Percentiles rank a stretch among this genome's conserved stretches.
phyloP scores from a whole-genome alignment of 2,797 vertebrate species.

The Poeciliopsis presidionis region DNA sequence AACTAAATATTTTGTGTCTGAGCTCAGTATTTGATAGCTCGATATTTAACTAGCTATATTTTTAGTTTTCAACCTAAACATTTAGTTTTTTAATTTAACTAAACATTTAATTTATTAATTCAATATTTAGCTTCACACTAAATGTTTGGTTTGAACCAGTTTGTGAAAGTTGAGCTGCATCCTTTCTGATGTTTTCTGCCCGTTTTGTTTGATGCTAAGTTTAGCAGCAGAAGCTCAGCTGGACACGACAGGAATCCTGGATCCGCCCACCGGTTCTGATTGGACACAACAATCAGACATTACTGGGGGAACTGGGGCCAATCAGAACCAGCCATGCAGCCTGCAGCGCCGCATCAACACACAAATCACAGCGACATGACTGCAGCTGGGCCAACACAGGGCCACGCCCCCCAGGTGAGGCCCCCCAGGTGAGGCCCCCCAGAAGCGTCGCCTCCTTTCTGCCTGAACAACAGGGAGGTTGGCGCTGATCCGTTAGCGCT shows the following conservation, averaged over 20 bases:
- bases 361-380: not conserved
- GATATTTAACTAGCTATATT: too few species aligned
- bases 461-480: not conserved
- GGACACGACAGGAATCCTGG: constrained; percentile 14
- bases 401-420: not conserved
- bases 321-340: not conserved
- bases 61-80: too few species aligned
- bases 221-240: constrained; percentile 75
- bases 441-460: not conserved
- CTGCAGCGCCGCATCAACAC: not conserved
- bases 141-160: too few species aligned
- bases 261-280: not conserved
- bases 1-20: too few species aligned
- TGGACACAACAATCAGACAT: not conserved
- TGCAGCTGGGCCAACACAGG: not conserved
- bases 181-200: not conserved
- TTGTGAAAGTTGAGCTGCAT: too few species aligned
- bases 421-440: not conserved
- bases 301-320: not conserved
- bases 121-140: too few species aligned
- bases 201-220: constrained; percentile 54
- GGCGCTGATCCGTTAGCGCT: not conserved
- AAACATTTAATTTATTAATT: too few species aligned
- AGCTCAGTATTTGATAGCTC: too few species aligned
- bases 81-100: too few species aligned